Evolutionary conservation across 2,888 invertebrate species (phyloP), one percentile per base, ranked within the genome.

Genomic region (Mimachlamys varia): DNA sequence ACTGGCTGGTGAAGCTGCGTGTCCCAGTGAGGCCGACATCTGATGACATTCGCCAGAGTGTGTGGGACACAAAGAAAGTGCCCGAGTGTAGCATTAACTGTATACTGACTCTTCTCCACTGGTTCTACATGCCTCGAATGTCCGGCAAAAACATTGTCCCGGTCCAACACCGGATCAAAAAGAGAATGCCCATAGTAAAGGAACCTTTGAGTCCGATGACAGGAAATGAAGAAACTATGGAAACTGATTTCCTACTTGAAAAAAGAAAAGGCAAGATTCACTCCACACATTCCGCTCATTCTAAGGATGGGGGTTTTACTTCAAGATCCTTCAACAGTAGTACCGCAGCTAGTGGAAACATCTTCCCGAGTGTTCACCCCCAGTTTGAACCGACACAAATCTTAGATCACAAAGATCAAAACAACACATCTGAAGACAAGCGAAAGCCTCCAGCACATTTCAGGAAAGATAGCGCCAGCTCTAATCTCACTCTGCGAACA

Each of bases 31-130:
- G 93, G 55, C 94, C 95, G 17, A 91, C 91, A 27, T 90, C 92
- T 27, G 92, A 92, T 7, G 94, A 94, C 38, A 93, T 95, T 37
- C 94, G 95, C 89, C 91, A 93, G 17, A 92, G 92, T 19, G 92
- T 95, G 0, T 95, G 95, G 95, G 92, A 94, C 37, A 93, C 93
- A 22, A 92, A 92, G 53, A 93, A 94, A 37, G 92, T 95, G 50
- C 94, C 95, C 27, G 94, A 94, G 49, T 94, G 94, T 19, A 93
- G 94, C 44, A 93, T 95, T 7, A 95, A 95, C 49, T 95, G 95
- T 49, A 90, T 95, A 37, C 94, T 94, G 89, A 95, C 94, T 50
- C 94, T 95, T 53, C 92, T 95, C 33, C 94, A 95, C 92, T 95
- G 95, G 95, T 95, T 93, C 89, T 95, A 94, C 90, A 89, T 91